Conservation (phyloP, 2,797 vertebrate genomes). For the Syngnathus acus region DNA sequence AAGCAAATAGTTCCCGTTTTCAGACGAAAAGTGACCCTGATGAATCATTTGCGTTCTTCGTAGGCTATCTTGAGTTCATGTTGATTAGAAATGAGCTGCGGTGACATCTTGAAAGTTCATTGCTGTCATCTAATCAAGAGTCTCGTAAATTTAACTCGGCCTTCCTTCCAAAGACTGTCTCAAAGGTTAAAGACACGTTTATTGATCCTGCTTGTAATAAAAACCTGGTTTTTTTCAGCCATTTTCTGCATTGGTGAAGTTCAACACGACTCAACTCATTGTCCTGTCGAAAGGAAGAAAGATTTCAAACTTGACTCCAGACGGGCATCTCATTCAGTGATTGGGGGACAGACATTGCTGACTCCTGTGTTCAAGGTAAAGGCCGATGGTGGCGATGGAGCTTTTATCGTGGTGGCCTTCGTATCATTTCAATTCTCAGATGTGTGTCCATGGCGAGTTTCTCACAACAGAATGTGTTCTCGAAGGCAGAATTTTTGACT, state of each 20-base stretch:
- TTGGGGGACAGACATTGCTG: neutral
- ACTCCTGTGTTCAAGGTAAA: neutral
- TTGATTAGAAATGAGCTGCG: neutral
- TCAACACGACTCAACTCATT: neutral
- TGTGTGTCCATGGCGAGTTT: neutral
- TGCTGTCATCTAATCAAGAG: constrained; percentile 12
- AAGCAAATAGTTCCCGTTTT: neutral
- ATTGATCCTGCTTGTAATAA: neutral
- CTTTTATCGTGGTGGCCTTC: neutral
- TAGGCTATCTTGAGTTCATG: neutral
- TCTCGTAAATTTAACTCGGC: constrained; percentile 16
- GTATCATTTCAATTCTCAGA: neutral
- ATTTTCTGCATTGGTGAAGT: neutral
- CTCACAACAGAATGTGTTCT: no score
- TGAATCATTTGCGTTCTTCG: constrained; percentile 19
- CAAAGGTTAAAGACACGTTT: constrained; percentile 49
- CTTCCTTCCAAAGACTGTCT: constrained; percentile 30
- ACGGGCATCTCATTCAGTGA: neutral
- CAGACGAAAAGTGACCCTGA: no score
- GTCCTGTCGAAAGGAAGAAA: neutral
- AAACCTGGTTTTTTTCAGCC: neutral
- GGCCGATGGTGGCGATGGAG: neutral
- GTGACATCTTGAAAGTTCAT: neutral
- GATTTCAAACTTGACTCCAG: neutral
- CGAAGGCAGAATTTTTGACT: neutral